Percentiles rank a stretch among this genome's conserved stretches.
Evolutionary conservation across 2,113 vertebrate genomes (phyloP).

Genomic region (Lophura nycthemera): DNA sequence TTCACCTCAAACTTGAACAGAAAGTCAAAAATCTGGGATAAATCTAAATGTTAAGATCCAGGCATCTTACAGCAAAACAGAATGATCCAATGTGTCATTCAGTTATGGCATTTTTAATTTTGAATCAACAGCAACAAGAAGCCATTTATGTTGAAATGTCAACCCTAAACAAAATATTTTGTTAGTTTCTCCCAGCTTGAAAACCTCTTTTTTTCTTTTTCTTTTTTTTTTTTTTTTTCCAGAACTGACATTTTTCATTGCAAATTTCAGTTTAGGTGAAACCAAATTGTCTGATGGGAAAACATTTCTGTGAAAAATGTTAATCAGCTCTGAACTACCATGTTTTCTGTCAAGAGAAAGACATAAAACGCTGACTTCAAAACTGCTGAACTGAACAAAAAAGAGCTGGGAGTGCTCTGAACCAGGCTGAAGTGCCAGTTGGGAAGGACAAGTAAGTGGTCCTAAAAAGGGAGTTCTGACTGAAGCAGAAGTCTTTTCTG

Average conservation of each 20-base stretch:
- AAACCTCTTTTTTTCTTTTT: neutral
- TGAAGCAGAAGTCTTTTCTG: neutral
- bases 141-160: constrained; percentile 21
- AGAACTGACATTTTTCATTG: constrained; percentile 27
- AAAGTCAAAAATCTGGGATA: neutral
- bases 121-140: constrained; percentile 5
- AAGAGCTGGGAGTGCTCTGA: neutral
- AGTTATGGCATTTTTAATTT: neutral
- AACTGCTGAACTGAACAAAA: neutral
- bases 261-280: constrained; percentile 60
- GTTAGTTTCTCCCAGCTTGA: constrained; percentile 28
- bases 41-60: constrained; percentile 27
- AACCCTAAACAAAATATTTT: constrained; percentile 54
- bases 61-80: constrained; percentile 27
- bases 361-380: constrained; percentile 20
- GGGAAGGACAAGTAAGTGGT: constrained; percentile 1
- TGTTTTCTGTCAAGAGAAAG: constrained; percentile 33
- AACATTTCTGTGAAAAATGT: constrained; percentile 38
- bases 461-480: neutral
- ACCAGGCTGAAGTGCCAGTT: neutral
- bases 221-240: neutral
- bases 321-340: constrained; percentile 37
- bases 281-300: constrained; percentile 47
- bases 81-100: neutral
- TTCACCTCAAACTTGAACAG: neutral